These are phyloP conservation scores for Nasonia oneida DNA, from an alignment of 2,888 invertebrate genomes.

Conservation along the genomic window DNA sequence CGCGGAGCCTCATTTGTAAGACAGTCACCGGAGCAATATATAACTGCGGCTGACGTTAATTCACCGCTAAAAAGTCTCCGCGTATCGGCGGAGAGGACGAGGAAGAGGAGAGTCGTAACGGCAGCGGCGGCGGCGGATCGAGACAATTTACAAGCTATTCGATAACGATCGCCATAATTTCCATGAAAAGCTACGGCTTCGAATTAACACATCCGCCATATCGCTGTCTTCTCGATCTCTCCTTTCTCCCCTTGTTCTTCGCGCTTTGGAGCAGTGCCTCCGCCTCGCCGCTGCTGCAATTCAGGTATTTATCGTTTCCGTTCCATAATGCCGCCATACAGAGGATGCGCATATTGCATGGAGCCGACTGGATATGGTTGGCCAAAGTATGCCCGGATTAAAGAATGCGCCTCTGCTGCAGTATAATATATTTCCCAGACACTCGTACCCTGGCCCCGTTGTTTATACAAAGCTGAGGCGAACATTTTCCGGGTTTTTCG, in stretches of 20 bases:
- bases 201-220: conserved; percentile 46
- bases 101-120: neutral
- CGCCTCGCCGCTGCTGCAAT: conserved; percentile 12
- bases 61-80: conserved; percentile 12
- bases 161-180: conserved; percentile 51
- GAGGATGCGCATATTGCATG: conserved; percentile 31
- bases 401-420: neutral
- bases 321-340: conserved; percentile 37
- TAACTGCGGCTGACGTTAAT: conserved; percentile 27
- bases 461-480: neutral
- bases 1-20: conserved; percentile 20
- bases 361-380: conserved; percentile 47
- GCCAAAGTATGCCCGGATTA: neutral
- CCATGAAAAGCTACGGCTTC: conserved; percentile 35
- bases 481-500: neutral
- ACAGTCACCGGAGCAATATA: neutral
- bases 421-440: conserved; percentile 35
- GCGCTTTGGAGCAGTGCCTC: neutral
- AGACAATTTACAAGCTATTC: conserved; percentile 44
- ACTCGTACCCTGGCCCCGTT: neutral
- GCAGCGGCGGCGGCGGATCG: neutral
- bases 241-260: neutral
- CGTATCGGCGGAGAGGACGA: neutral
- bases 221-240: conserved; percentile 9
- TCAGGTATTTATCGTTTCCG: conserved; percentile 55